These are phyloP conservation scores for Leptinotarsa peninsularis DNA, from an alignment of 2,888 invertebrate species.

Conservation along the genomic window DNA sequence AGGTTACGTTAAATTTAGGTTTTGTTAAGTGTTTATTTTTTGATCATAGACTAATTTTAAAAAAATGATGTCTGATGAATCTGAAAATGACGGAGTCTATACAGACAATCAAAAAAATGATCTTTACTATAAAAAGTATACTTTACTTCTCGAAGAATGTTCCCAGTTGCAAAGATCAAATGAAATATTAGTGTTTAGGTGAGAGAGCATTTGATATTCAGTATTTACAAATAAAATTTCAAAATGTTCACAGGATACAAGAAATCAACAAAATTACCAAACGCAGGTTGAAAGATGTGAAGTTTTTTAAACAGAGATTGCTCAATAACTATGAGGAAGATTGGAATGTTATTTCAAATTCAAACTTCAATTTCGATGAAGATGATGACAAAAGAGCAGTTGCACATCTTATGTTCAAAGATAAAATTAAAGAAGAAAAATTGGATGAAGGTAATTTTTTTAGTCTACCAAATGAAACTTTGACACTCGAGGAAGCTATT, in stretches of 20 bases:
- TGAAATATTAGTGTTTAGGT: conserved; percentile 78
- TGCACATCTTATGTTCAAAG: conserved; percentile 52
- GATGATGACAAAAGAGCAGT: conserved; percentile 69
- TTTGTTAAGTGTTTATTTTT: too few species aligned
- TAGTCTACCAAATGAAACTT: too few species aligned
- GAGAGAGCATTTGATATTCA: conserved; percentile 52
- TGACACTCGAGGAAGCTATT: too few species aligned
- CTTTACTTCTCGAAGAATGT: conserved; percentile 79
- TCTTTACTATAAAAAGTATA: conserved; percentile 80
- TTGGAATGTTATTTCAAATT: conserved; percentile 67
- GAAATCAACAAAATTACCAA: conserved; percentile 78
- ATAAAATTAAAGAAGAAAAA: conserved; percentile 61
- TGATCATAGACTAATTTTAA: background rate
- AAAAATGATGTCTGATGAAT: conserved; percentile 72
- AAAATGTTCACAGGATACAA: conserved; percentile 70
- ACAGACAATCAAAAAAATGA: conserved; percentile 71
- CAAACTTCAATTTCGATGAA: conserved; percentile 60
- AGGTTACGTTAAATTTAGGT: too few species aligned
- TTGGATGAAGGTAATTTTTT: conserved; percentile 48
- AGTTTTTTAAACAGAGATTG: conserved; percentile 75
- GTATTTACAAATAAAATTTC: conserved; percentile 35
- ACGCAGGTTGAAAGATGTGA: conserved; percentile 76
- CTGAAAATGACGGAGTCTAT: conserved; percentile 70
- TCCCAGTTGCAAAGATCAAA: conserved; percentile 82
- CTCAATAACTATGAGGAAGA: conserved; percentile 78